Percentiles rank a stretch among this genome's conserved stretches.
These are phyloP conservation scores for Argynnis bischoffii DNA, from an alignment of 2,888 invertebrate species.

Conservation along the genomic window DNA sequence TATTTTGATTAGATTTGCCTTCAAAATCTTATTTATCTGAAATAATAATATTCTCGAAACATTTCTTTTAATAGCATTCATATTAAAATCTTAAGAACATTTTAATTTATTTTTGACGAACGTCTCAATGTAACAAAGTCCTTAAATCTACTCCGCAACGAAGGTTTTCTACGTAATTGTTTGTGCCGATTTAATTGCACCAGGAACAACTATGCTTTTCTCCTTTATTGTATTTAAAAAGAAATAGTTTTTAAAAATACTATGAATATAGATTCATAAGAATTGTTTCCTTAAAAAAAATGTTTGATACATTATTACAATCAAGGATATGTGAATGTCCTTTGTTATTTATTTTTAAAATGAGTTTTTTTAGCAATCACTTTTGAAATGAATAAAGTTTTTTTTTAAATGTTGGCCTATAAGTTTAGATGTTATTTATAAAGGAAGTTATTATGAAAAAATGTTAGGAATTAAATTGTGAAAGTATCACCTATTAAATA, in stretches of 20 bases:
- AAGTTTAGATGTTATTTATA: no score
- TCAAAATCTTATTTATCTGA: neutral
- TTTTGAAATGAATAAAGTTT: no score
- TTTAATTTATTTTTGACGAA: constrained; percentile 9
- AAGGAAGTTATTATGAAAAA: no score
- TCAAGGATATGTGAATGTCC: no score
- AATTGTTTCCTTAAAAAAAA: neutral
- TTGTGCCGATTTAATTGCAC: constrained; percentile 10
- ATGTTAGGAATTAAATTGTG: no score
- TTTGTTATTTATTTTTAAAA: no score
- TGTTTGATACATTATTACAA: no score
- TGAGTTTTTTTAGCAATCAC: no score
- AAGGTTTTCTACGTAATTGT: constrained; percentile 15
- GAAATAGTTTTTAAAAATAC: constrained; percentile 17
- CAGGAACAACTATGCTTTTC: constrained; percentile 4
- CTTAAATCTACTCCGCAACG: constrained; percentile 6
- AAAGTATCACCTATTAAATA: no score
- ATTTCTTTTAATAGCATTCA: constrained; percentile 3
- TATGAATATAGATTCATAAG: neutral
- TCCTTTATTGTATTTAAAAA: constrained; percentile 22
- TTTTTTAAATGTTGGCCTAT: no score
- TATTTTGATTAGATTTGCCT: neutral
- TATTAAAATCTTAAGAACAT: constrained; percentile 5
- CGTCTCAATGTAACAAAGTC: neutral
- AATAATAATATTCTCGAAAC: constrained; percentile 1